Evolutionary conservation across 30 jellyfish, hydroid and myxozoan genomes (phyloP).

Genomic region (Clytia hemisphaerica): DNA sequence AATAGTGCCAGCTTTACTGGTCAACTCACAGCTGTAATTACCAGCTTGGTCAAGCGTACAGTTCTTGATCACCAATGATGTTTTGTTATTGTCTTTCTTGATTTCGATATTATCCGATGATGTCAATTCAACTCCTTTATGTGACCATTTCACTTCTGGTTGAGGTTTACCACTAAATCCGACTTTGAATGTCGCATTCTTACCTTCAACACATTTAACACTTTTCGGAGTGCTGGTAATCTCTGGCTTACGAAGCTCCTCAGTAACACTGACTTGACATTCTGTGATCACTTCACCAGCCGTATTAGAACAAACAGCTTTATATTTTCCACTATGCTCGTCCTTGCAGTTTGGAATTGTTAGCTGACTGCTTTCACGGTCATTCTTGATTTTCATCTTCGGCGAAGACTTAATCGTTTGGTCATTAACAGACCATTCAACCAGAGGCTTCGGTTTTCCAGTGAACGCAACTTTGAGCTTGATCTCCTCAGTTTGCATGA

Average conservation of each 20-base stretch:
- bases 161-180: constrained; percentile 80
- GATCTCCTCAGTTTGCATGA: constrained; percentile 59
- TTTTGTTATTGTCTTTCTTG: constrained; percentile 54
- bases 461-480: constrained; percentile 55
- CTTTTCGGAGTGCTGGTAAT: constrained; percentile 62
- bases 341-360: constrained; percentile 42
- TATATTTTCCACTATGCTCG: constrained; percentile 55
- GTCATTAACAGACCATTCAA: constrained; percentile 76
- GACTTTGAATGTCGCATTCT: constrained; percentile 53
- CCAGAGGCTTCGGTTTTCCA: constrained; percentile 87
- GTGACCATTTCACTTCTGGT: constrained; percentile 71
- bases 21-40: constrained; percentile 48
- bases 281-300: constrained; percentile 67
- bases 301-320: constrained; percentile 55
- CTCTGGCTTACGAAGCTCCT: constrained; percentile 61
- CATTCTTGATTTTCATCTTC: constrained; percentile 50
- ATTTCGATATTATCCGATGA: constrained; percentile 36
- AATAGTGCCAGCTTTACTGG: constrained; percentile 60
- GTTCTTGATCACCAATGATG: constrained; percentile 32
- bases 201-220: constrained; percentile 48
- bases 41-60: constrained; percentile 51
- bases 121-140: constrained; percentile 39
- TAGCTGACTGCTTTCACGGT: constrained; percentile 42
- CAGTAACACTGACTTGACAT: constrained; percentile 43
- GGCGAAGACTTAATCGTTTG: constrained; percentile 58